Percentiles rank a stretch among this genome's conserved stretches.
phyloP scores from a whole-genome alignment of 2,888 invertebrate genomes.

The Oxycera nigricornis region DNA sequence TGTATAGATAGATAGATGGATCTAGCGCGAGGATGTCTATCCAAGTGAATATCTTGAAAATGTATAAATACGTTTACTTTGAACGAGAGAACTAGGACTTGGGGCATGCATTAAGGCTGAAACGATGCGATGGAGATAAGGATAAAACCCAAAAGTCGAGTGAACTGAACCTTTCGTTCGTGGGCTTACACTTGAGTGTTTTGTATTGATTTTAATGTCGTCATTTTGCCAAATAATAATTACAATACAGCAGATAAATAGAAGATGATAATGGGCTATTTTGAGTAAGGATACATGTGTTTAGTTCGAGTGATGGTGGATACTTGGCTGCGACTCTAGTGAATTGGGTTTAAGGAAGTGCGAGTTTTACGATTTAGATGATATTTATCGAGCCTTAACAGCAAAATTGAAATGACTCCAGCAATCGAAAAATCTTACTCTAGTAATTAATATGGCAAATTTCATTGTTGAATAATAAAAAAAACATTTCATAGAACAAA shows the following conservation, averaged over 20 bases:
- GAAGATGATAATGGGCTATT: conserved; percentile 13
- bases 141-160: conserved; percentile 41
- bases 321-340: too few species aligned
- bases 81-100: conserved; percentile 4
- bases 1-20: neutral
- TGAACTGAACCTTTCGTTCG: conserved; percentile 21
- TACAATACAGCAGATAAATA: conserved; percentile 27
- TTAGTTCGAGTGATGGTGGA: too few species aligned
- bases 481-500: too few species aligned
- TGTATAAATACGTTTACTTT: conserved; percentile 33
- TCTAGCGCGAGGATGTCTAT: conserved; percentile 2
- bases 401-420: too few species aligned
- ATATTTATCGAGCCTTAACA: too few species aligned
- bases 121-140: conserved; percentile 37
- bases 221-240: conserved; percentile 44
- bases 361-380: too few species aligned
- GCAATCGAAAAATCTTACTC: too few species aligned
- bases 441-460: too few species aligned
- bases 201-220: conserved; percentile 47
- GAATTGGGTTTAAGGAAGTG: too few species aligned
- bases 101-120: conserved; percentile 14
- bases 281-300: too few species aligned
- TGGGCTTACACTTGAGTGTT: conserved; percentile 42
- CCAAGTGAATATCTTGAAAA: conserved; percentile 17
- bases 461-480: too few species aligned